These are phyloP conservation scores for Discoglossus pictus DNA, from an alignment of 2,797 vertebrate species.

Conservation along the genomic window DNA sequence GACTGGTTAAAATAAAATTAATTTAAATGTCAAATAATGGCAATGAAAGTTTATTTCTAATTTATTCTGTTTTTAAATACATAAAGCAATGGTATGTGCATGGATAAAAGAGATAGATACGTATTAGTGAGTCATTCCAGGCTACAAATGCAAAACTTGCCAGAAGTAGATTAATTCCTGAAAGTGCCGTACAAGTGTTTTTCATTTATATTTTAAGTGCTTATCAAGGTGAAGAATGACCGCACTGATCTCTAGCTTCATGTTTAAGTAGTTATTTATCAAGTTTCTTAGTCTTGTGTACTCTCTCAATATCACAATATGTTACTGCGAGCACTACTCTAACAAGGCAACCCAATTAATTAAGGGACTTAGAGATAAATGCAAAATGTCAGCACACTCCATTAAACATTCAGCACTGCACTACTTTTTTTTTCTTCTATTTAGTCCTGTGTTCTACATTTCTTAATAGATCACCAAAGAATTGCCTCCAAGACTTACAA, in stretches of 20 bases:
- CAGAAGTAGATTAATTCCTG: conserved; percentile 7
- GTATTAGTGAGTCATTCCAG: conserved; percentile 18
- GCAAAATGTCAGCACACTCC: conserved; percentile 13
- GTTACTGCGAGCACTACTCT: neutral
- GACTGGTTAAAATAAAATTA: too few species aligned
- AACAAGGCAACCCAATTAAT: conserved; percentile 21
- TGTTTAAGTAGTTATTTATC: conserved; percentile 5
- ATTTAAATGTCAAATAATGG: too few species aligned
- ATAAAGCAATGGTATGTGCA: too few species aligned
- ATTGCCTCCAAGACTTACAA: neutral
- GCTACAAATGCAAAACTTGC: neutral
- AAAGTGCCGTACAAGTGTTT: neutral
- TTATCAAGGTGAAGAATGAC: conserved; percentile 17
- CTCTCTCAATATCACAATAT: conserved; percentile 16
- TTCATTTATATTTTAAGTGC: neutral
- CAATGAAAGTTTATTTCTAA: too few species aligned
- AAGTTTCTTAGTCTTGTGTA: conserved; percentile 8
- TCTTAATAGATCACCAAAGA: conserved; percentile 9
- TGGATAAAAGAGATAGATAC: too few species aligned
- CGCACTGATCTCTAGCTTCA: conserved; percentile 4
- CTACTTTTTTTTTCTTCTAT: conserved; percentile 2
- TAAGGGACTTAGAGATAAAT: conserved; percentile 11
- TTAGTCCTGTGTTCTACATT: neutral
- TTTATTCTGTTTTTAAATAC: too few species aligned
- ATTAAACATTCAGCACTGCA: conserved; percentile 24